Evolutionary conservation across 2,888 invertebrate species (phyloP).

Genomic region (Catotricha subobsoleta): DNA sequence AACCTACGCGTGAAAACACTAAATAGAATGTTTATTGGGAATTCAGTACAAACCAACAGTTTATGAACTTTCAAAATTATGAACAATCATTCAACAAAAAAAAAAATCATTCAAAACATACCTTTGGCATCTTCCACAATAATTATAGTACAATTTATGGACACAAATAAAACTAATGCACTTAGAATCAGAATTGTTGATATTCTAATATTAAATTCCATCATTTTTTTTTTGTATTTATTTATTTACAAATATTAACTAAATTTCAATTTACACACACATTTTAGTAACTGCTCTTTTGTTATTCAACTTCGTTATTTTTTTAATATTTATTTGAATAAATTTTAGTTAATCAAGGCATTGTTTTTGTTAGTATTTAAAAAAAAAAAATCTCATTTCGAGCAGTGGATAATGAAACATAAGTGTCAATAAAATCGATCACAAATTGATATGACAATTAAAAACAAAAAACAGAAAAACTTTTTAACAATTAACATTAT

Average conservation of each 20-base stretch:
- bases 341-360: too few relatives aligned
- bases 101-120: constrained; percentile 12
- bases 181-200: neutral
- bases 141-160: constrained; percentile 21
- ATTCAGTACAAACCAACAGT: too few relatives aligned
- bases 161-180: neutral
- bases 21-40: too few relatives aligned
- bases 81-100: neutral
- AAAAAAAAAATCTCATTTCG: neutral
- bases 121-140: constrained; percentile 32
- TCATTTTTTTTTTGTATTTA: neutral
- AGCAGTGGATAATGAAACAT: too few relatives aligned
- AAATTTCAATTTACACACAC: neutral
- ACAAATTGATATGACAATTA: too few relatives aligned
- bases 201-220: neutral
- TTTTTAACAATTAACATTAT: too few relatives aligned
- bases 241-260: neutral
- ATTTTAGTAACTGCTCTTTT: neutral
- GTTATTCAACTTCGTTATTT: neutral
- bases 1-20: too few relatives aligned
- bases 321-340: neutral
- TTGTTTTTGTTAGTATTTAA: neutral
- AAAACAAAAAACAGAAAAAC: too few relatives aligned
- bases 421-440: too few relatives aligned
- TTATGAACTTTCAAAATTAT: too few relatives aligned